Conservation (phyloP, 1,140 invertebrate species). For the Nomia melanderi region DNA sequence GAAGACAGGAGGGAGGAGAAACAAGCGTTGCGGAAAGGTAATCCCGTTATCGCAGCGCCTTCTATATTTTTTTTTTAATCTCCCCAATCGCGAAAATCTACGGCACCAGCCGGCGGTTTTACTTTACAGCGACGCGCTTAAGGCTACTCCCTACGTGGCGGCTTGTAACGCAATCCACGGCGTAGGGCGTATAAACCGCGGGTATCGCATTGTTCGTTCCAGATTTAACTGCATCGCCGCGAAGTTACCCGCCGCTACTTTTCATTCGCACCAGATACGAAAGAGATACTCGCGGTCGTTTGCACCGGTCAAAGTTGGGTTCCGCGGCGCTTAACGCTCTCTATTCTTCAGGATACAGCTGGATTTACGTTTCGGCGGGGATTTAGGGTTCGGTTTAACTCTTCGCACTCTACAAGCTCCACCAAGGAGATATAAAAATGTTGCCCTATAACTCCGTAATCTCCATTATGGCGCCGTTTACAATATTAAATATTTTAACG, state of each 20-base stretch:
- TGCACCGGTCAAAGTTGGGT: neutral
- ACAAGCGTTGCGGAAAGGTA: neutral
- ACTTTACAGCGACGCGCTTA: conserved; percentile 19
- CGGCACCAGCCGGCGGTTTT: neutral
- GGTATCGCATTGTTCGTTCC: conserved; percentile 13
- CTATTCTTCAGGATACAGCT: neutral
- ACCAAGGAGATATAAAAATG: no score
- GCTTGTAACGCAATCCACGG: conserved; percentile 2
- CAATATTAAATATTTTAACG: no score
- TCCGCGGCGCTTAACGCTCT: neutral
- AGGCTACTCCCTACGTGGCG: neutral
- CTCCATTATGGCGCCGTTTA: no score
- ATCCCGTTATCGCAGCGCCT: neutral
- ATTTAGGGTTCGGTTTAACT: neutral
- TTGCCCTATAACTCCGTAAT: no score
- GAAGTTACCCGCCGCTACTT: neutral
- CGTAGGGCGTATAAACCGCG: neutral
- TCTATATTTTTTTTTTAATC: conserved; percentile 18
- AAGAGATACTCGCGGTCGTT: neutral
- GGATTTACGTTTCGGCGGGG: neutral
- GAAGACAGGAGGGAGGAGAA: neutral
- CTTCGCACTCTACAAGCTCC: no score
- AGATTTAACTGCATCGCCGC: neutral
- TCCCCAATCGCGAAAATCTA: neutral
- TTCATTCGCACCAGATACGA: neutral